Percentiles rank a stretch among this genome's conserved stretches.
Evolutionary conservation across 2,888 invertebrate species (phyloP).

Genomic region (Drosophila neotestacea): DNA sequence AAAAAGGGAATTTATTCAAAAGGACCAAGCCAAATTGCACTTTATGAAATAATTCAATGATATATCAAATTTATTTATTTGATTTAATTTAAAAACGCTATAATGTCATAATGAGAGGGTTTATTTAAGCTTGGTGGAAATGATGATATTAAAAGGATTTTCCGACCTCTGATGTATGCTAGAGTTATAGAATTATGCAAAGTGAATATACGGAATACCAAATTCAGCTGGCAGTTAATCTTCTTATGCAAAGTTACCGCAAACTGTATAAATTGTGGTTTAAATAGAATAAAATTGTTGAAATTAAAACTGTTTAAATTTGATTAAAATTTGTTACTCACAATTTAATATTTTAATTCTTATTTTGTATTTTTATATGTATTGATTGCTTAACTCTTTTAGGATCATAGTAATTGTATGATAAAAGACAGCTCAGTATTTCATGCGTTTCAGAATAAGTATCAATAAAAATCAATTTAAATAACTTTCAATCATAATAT

Average conservation of each 20-base stretch:
- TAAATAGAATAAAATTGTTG: background rate
- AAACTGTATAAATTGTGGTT: background rate
- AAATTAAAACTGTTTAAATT: background rate
- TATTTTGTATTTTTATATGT: too few relatives aligned
- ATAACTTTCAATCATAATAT: conserved; percentile 33
- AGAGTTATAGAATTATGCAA: conserved; percentile 9
- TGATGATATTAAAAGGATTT: background rate
- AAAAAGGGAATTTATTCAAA: conserved; percentile 14
- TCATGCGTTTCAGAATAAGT: conserved; percentile 30
- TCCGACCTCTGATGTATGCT: conserved; percentile 17
- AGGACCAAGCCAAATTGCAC: conserved; percentile 42
- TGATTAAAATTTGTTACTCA: background rate
- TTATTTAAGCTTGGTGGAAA: background rate
- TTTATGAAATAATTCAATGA: conserved; percentile 41
- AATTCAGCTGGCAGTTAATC: background rate
- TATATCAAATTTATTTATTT: conserved; percentile 61
- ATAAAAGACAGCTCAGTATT: background rate
- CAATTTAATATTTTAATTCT: background rate
- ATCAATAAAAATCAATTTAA: conserved; percentile 46
- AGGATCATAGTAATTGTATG: background rate
- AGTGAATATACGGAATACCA: background rate
- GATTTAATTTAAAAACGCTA: conserved; percentile 45
- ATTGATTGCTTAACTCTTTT: background rate
- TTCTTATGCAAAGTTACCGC: background rate
- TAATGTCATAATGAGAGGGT: conserved; percentile 31